Base-by-base conservation (phyloP, 2,888 invertebrate genomes). In the Hyles lineata region DNA sequence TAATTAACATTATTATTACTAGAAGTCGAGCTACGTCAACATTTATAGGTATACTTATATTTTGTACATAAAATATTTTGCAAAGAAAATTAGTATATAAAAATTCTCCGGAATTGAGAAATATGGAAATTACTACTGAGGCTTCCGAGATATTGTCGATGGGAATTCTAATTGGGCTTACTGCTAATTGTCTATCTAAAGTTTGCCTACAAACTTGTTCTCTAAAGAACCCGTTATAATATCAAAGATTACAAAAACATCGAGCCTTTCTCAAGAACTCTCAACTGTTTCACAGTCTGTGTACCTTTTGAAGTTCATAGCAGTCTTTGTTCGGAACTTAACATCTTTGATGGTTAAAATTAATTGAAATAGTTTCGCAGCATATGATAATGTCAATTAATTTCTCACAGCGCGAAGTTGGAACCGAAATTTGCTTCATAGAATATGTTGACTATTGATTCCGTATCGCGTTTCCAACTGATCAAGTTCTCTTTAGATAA, bases 321-420 rank as follows among this genome's bases (percentile, higher is more conserved):
- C 9, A 1, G 17, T 67, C n/a, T 62, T 70, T 61, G 61, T 73
- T 72, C 73, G 70, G 25, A 67, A 55, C 73, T 61, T 52, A 69
- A 69, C 72, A 69, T 70, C 73, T 74, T 75, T 73, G 75, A 74
- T 74, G 58, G 35, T 58, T 71, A 60, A 71, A 71, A 73, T 73
- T 75, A 77, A 77, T 78, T 76, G 74, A 61, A 76, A 76, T 75
- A 76, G 74, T 77, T 72, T 70, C 43, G 59, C 55, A 58, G 11
- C 23, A 35, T 43, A 67, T 50, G 50, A 67, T 67, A 67, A 67
- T 67, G 67, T 67, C 67, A 67, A 67, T 62, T 32, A 62, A 62
- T 50, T 67, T 43, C 23, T 23, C 67, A 50, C 5, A 17, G 55
- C 50, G 50, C 50, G 23, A 67, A 43, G 43, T 50, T 50, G n/a